Evolutionary conservation across 1,140 invertebrate genomes (phyloP).

Genomic region (Tetramorium simillimum): DNA sequence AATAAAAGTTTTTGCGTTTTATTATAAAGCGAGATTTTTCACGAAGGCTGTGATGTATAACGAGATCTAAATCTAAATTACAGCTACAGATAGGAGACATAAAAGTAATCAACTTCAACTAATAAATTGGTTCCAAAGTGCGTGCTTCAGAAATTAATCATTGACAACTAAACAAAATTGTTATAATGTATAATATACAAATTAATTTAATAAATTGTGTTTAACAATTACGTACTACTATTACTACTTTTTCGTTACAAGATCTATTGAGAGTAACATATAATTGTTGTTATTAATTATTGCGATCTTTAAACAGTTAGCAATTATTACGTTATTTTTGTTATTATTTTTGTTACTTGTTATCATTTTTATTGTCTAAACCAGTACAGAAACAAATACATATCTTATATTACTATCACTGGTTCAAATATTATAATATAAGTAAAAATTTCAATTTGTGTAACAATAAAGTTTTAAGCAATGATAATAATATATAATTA

Average conservation of each 20-base stretch:
- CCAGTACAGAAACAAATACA: background rate
- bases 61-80: background rate
- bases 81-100: background rate
- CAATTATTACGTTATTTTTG: no score
- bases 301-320: no score
- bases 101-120: background rate
- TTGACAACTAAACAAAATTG: background rate
- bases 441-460: no score
- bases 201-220: background rate
- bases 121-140: background rate
- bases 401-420: background rate
- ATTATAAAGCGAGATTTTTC: background rate
- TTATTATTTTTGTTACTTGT: no score
- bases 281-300: no score
- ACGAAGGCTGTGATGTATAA: background rate
- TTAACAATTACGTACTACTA: background rate
- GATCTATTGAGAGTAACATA: no score
- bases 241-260: no score
- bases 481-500: background rate
- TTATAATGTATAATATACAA: background rate
- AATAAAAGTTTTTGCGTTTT: conserved; percentile 31
- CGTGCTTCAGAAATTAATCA: background rate
- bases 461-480: no score
- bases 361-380: background rate
- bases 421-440: background rate